phyloP scores from a whole-genome alignment of 2,888 invertebrate species.

The Ptychoptera albimana region DNA sequence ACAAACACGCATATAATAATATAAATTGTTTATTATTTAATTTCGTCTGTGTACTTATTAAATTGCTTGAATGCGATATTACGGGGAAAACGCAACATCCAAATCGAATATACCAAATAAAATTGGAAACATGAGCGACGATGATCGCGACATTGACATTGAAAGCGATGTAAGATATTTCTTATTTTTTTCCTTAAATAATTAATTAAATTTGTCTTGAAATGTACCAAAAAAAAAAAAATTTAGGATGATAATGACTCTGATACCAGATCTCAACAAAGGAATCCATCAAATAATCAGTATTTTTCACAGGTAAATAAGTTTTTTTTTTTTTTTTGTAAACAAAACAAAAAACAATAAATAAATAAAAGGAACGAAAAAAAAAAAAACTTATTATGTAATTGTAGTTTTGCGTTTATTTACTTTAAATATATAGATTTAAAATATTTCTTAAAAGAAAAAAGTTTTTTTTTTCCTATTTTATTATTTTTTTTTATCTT shows the following conservation, averaged over 20 bases:
- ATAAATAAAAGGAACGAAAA: too few species aligned
- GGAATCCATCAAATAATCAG: slow-evolving; percentile 43
- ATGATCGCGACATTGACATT: slow-evolving; percentile 86
- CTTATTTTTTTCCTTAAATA: slow-evolving; percentile 12
- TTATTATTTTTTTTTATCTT: not conserved
- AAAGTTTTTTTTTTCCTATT: not conserved
- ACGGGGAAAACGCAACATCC: not conserved
- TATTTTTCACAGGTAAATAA: slow-evolving; percentile 58
- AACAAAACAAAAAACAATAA: too few species aligned
- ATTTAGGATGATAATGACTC: slow-evolving; percentile 67
- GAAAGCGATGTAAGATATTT: slow-evolving; percentile 76
- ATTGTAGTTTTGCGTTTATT: too few species aligned
- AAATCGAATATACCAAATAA: slow-evolving; percentile 2
- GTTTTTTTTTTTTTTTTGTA: too few species aligned
- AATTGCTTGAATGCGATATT: slow-evolving; percentile 5
- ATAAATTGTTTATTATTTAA: too few species aligned
- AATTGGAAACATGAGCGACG: slow-evolving; percentile 62
- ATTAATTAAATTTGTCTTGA: not conserved
- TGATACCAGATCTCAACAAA: slow-evolving; percentile 42
- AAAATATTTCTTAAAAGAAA: not conserved
- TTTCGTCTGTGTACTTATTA: not conserved
- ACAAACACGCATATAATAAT: too few species aligned
- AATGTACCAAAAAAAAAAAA: not conserved
- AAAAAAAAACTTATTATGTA: too few species aligned
- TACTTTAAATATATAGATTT: too few species aligned